Evolutionary conservation across 2,888 invertebrate genomes (phyloP), one percentile per base, ranked within the genome.

Genomic region (Dimorphilus gyrociliatus): DNA sequence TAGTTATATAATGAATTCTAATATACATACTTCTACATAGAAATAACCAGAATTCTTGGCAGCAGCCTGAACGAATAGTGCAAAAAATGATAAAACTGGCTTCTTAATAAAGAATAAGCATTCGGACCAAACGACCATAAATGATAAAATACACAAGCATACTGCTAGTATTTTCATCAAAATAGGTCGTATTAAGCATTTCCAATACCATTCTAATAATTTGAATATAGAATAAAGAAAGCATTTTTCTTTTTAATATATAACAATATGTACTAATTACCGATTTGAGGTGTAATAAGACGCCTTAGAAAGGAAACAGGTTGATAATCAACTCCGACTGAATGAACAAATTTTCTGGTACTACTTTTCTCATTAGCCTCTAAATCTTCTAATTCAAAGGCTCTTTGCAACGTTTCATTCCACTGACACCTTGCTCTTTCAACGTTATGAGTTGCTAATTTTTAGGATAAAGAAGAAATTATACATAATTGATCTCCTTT

Each of bases 121-220:
- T 67, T 99, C 97, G 1, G 92, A 94, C 92, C 94, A 92, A n/a
- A 99, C 84, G 19, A 97, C 86, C 53, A 80, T 75, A 16, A 79
- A 65, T 0, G 92, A 90, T 62, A 94, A 70, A 23, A 76, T 61
- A 16, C 81, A 66, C 2, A 85, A 76, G 4, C 63, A 32, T 4
- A 64, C 47, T 15, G 63, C 53, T 42, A 79, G 61, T 0, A 70
- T 55, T 56, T 78, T 79, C 45, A 81, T 69, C 36, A 78, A 72
- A 51, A 81, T 81, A 28, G 76, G 74, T 47, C 75, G 74, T 14
- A 82, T 42, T 34, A 78, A 55, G 60, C 90, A 92, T 57, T 82
- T 80, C 86, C 90, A 92, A 62, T 86, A 86, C 92, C 92, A 94
- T 64, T 92, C 90, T 81, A 63, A 32, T 42, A 46, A 16, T 14